A percentile compares a stretch with the other conserved stretches of the same genome.
phyloP scores from a whole-genome alignment of 2,113 vertebrate species.

The Corythornis cristatus region DNA sequence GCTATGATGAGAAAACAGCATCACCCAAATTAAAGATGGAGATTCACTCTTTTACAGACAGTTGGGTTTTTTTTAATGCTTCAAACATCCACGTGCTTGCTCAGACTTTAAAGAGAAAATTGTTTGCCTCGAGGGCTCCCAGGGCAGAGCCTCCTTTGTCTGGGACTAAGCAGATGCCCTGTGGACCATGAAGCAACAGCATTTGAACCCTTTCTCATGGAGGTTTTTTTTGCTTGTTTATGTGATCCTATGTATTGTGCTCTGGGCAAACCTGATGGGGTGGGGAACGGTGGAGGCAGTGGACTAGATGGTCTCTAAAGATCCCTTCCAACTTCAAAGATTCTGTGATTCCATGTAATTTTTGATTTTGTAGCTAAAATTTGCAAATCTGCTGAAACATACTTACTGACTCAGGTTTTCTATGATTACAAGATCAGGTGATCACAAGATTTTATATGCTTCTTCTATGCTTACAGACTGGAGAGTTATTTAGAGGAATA shows the following conservation, averaged over 20 bases:
- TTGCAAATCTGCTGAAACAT: not conserved
- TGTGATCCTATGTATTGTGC: too few species aligned
- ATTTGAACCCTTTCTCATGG: not conserved
- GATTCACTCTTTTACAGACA: not conserved
- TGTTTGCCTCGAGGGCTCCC: not conserved
- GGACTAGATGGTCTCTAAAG: too few species aligned
- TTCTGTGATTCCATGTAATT: not conserved
- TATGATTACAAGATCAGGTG: too few species aligned
- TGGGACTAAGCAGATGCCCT: not conserved
- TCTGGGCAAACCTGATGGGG: too few species aligned
- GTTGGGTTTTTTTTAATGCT: not conserved
- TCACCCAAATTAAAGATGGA: not conserved
- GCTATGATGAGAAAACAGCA: not conserved
- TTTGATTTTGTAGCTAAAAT: not conserved
- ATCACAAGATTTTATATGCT: too few species aligned
- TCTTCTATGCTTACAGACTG: not conserved
- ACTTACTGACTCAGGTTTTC: not conserved
- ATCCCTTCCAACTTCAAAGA: too few species aligned
- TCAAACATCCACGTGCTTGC: not conserved
- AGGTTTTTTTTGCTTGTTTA: not conserved
- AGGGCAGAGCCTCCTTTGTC: not conserved
- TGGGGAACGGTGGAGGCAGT: too few species aligned
- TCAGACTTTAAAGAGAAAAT: constrained; percentile 15
- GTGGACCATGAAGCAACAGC: not conserved
- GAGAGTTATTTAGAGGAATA: not conserved